Evolutionary conservation across 2,888 invertebrate species (phyloP).

Genomic region (Glyphotaelius pellucidus): DNA sequence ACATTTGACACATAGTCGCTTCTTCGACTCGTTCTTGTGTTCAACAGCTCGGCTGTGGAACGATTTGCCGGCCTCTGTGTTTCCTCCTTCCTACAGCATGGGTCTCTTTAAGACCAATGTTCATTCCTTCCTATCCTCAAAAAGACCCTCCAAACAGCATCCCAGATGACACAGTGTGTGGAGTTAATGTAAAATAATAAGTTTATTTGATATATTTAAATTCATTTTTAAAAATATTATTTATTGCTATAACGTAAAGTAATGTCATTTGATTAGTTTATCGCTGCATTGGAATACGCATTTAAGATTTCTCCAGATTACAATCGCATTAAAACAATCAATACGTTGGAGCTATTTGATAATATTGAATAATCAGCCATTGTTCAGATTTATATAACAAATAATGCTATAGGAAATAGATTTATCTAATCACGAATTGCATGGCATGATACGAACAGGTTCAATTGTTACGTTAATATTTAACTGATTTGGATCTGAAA

Average conservation of each 20-base stretch:
- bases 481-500: background rate
- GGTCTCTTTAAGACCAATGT: too few species aligned
- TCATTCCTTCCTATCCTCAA: too few species aligned
- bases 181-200: too few species aligned
- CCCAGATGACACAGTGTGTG: too few species aligned
- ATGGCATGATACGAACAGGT: background rate
- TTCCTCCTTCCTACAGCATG: too few species aligned
- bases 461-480: background rate
- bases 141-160: too few species aligned
- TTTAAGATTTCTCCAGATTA: background rate
- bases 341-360: background rate
- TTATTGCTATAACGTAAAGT: background rate
- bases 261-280: background rate
- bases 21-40: too few species aligned
- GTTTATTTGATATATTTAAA: too few species aligned
- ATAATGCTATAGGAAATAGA: background rate
- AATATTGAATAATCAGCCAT: slow-evolving; percentile 2
- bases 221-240: too few species aligned
- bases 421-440: background rate
- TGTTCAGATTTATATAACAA: background rate
- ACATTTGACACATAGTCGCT: too few species aligned
- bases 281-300: background rate
- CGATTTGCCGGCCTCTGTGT: too few species aligned
- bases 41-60: too few species aligned
- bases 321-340: background rate